Base-by-base conservation (phyloP, 2,797 vertebrate species). In the Gila robusta region DNA sequence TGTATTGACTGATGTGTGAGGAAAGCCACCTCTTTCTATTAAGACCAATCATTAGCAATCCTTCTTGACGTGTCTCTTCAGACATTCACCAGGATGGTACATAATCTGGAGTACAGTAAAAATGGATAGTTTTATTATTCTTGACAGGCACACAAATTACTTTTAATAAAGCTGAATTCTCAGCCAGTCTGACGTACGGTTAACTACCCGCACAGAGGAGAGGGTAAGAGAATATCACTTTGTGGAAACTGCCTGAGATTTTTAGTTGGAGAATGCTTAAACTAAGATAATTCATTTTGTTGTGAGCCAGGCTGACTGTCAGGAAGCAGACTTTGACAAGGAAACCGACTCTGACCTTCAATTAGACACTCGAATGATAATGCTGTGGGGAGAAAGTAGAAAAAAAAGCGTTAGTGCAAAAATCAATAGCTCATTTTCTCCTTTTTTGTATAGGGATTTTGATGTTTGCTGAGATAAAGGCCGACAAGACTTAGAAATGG, bases 341-440 rank as follows among this genome's bases (percentile, higher is more conserved):
- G 92, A 95, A 96, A 95, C 93, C 93, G 92, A 93, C 91, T 91
- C 94, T 97, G 96, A 98, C 97, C 96, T 99, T 98, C 97, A 97
- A 95, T 98, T 97, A 97, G 96, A 94, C 95, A 94, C 91, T 90
- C 91, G 95, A 94, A 97, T 98, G 95, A 98, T 96, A 98, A 97
- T 96, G 96, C 95, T 93, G 84, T 92, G 93, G 94, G 93, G 93
- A 81, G 92, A 94, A 93, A 94, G 93, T 59, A 79, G 92, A 93
- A 94, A 92, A 86, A 92, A 89, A 94, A 94, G 69, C 86, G 52
- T 81, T 64, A 69, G 86, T 70, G 93, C 89, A 87, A 93, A 97
- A 98, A 98, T 98, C 97, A 96, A 97, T 98, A 97, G 93, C 96
- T 97, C 92, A 97, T 97, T 98, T 97, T 97, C 94, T 96, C 92